phyloP scores from a whole-genome alignment of 2,797 vertebrate species.

The Nannoperca australis region DNA sequence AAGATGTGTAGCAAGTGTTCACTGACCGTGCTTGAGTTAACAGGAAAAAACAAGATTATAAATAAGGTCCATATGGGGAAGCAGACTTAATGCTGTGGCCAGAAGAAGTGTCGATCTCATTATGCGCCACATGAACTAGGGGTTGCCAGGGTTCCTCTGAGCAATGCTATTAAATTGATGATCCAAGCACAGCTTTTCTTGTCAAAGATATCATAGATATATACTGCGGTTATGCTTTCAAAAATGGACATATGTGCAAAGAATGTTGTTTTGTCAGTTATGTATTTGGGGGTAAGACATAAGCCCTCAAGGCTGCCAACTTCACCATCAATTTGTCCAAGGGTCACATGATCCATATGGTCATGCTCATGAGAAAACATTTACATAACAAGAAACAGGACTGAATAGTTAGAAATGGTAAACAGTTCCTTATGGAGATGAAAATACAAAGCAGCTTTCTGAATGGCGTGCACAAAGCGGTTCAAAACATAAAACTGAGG shows the following conservation, averaged over 20 bases:
- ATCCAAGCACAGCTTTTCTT: slow-evolving; percentile 32
- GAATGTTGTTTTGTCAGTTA: slow-evolving; percentile 34
- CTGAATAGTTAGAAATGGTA: slow-evolving; percentile 60
- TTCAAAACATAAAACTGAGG: slow-evolving; percentile 26
- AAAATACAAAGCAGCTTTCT: slow-evolving; percentile 46
- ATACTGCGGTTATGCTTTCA: slow-evolving; percentile 11
- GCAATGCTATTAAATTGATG: slow-evolving; percentile 24
- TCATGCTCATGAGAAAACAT: slow-evolving; percentile 65
- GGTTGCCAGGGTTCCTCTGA: slow-evolving; percentile 50
- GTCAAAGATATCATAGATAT: slow-evolving; percentile 13
- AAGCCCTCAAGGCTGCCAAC: slow-evolving; percentile 29
- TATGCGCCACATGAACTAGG: slow-evolving; percentile 24
- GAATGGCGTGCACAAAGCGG: slow-evolving; percentile 14
- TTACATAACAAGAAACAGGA: slow-evolving; percentile 73
- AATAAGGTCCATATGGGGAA: slow-evolving; percentile 58
- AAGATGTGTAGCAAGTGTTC: neutral
- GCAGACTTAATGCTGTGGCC: slow-evolving; percentile 18
- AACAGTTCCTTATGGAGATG: slow-evolving; percentile 60
- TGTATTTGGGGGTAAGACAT: slow-evolving; percentile 30
- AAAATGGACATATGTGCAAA: slow-evolving; percentile 26
- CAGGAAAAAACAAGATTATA: slow-evolving; percentile 49
- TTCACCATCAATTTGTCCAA: slow-evolving; percentile 55
- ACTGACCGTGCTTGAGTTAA: neutral
- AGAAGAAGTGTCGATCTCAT: slow-evolving; percentile 43
- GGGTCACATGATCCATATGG: slow-evolving; percentile 62